Base-by-base conservation (phyloP, 2,888 invertebrate genomes). In the Tribolium freemani region DNA sequence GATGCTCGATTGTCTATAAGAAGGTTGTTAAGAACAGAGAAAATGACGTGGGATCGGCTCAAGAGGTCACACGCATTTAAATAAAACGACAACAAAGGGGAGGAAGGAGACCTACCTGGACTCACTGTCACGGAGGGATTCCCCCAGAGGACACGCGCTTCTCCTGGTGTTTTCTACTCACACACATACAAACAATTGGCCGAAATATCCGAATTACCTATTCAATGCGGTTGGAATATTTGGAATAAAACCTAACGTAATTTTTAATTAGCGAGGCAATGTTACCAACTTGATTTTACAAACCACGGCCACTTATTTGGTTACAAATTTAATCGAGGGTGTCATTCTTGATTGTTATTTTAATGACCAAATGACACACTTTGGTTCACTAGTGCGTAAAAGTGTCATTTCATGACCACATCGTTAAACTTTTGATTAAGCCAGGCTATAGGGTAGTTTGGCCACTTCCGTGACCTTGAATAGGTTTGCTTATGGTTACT, bases 11-110 rank as follows among this genome's bases (percentile, higher is more conserved):
- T 67, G 50, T 67, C 48, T 54, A 13, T 45, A 38, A 30, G 53
- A 31, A 30, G 20, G 44, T 48, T 48, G 46, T 48, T 26, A 48
- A 26, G 48, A 46, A 45, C 9, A 38, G 13, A 44, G 66, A 54
- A 53, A 45, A 66, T 46, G 54, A 66, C 53, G 30, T 13, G 46
- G 38, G 63, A 51, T 46, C 26, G 21, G 60, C 46, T 63, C 63
- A 38, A 63, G 63, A 51, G 51, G 63, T 63, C 63, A 38, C 63
- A 51, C 31, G 31, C 63, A 63, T 63, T 51, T 63, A 54, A 66
- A 66, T 66, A 66, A 50, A 50, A 50, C 6, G 20, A 50, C 13
- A 20, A 50, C 16, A 21, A 53, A 53, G 13, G 21, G 53, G n/a
- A 3, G 31, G 11, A n/a, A 6, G 30, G 1, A 26, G 8, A 38